These are phyloP conservation scores for Calephelis perditalis DNA, from an alignment of 2,888 invertebrate species.

Conservation along the genomic window DNA sequence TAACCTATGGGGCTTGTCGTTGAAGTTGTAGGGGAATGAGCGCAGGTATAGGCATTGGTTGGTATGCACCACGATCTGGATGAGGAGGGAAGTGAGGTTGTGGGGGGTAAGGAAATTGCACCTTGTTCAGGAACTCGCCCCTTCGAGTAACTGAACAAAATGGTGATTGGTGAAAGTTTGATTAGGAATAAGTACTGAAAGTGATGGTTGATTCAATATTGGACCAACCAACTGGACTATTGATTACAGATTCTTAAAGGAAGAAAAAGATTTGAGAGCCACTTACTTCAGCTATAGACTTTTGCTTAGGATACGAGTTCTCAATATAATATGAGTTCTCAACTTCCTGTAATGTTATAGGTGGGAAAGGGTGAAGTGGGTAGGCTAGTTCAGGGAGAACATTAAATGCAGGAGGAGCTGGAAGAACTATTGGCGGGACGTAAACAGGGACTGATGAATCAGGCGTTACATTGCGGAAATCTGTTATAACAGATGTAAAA, in stretches of 20 bases:
- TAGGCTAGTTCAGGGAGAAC: conserved; percentile 76
- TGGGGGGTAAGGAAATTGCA: conserved; percentile 74
- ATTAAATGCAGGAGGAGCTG: conserved; percentile 70
- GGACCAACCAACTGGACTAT: conserved; percentile 82
- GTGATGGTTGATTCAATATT: conserved; percentile 59
- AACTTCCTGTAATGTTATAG: conserved; percentile 79
- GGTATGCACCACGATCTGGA: conserved; percentile 75
- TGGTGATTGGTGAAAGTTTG: conserved; percentile 93
- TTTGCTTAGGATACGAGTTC: conserved; percentile 76
- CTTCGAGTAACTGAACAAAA: conserved; percentile 75
- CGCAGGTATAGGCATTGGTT: conserved; percentile 39
- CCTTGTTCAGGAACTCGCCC: conserved; percentile 70
- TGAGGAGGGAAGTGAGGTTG: conserved; percentile 75
- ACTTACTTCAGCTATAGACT: conserved; percentile 86
- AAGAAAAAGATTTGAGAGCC: conserved; percentile 88
- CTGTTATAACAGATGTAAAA: no score
- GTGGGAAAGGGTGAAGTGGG: conserved; percentile 74
- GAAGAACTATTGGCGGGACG: conserved; percentile 49
- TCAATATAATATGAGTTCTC: conserved; percentile 82
- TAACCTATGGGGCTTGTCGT: conserved; percentile 27
- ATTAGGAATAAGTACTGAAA: conserved; percentile 80
- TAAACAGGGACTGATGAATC: conserved; percentile 30
- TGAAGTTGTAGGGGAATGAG: background rate
- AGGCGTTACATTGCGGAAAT: no score
- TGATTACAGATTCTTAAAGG: conserved; percentile 94